Base-by-base conservation (phyloP, 2,113 vertebrate species). In the Vicugna pacos region DNA sequence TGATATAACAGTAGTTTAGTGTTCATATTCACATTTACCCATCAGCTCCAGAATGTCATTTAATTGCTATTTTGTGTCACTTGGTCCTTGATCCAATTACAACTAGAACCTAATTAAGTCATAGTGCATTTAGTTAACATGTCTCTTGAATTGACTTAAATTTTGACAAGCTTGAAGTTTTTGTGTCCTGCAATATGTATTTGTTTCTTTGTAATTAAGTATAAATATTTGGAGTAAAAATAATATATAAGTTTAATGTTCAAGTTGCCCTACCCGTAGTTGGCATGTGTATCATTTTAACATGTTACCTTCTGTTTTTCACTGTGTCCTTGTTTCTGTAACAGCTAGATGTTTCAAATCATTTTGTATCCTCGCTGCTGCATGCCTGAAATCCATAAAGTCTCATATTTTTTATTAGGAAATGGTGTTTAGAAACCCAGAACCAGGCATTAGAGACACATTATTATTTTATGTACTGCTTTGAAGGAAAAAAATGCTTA, bases 121-220 rank as follows among this genome's bases (percentile, higher is more conserved):
- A 77, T 5, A 9, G 2, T 89, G 28, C 12, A 42, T 91, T 79
- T 87, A 77, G 19, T 89, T 94, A 46, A 65, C 30, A 32, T 48
- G 13, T 73, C n/a, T 94, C 38, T 76, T 87, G 52, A 89, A 83
- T 89, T 50, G 54, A 28, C 52, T 97, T 81, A 91, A 79, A 58
- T 89, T 15, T 92, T n/a, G 77, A 89, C 46, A 81, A 70, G 17
- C 69, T 58, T 70, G 15, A 20, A 11, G 17, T 84, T 84, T 70
- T 95, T 72, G 19, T 89, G 30, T 88, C 35, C 2, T 8, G 60
- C 11, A 70, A 1, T 56, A 32, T 48, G 2, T 90, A 67, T 95
- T 77, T 89, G 19, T 94, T 91, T 95, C 26, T 92, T 93, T 35
- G 20, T 96, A 70, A 75, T 87, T 70, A 86, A 48, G 28, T 32